Conservation (phyloP, 2,888 invertebrate genomes). For the Heliconius ismenius region DNA sequence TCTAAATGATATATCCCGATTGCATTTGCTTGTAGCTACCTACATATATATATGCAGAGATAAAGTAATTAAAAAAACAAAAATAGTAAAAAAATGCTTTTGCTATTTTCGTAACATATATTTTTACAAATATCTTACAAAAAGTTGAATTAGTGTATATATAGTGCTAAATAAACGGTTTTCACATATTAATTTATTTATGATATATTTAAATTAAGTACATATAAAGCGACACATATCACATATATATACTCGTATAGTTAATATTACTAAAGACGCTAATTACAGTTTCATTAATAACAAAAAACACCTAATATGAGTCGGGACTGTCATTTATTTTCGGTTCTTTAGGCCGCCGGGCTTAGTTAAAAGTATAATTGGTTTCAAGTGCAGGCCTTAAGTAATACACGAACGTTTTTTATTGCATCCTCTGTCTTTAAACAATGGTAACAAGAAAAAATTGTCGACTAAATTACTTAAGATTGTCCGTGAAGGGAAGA, state of each 20-base stretch:
- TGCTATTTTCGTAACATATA: not conserved
- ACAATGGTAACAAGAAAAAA: slow-evolving; percentile 56
- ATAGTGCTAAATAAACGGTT: not conserved
- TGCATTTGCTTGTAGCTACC: slow-evolving; percentile 31
- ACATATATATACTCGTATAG: not conserved
- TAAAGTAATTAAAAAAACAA: slow-evolving; percentile 15
- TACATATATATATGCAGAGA: slow-evolving; percentile 17
- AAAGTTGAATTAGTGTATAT: not conserved
- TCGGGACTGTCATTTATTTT: slow-evolving; percentile 54
- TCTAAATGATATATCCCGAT: slow-evolving; percentile 33
- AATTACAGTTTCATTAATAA: slow-evolving; percentile 2
- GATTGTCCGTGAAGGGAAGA: slow-evolving; percentile 33
- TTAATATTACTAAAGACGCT: not conserved
- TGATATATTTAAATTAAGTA: not conserved
- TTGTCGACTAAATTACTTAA: slow-evolving; percentile 36
- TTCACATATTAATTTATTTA: not conserved
- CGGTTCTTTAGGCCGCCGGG: slow-evolving; percentile 52
- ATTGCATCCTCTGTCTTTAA: slow-evolving; percentile 53
- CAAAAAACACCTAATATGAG: slow-evolving; percentile 52
- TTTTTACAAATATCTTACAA: not conserved
- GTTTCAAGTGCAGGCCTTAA: slow-evolving; percentile 67
- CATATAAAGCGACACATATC: not conserved
- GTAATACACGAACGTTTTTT: slow-evolving; percentile 61
- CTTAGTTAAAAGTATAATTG: slow-evolving; percentile 71
- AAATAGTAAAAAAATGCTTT: not conserved